A percentile compares a stretch with the other conserved stretches of the same genome.
Conservation (phyloP, 2,797 vertebrate species). For the Salmo trutta region DNA sequence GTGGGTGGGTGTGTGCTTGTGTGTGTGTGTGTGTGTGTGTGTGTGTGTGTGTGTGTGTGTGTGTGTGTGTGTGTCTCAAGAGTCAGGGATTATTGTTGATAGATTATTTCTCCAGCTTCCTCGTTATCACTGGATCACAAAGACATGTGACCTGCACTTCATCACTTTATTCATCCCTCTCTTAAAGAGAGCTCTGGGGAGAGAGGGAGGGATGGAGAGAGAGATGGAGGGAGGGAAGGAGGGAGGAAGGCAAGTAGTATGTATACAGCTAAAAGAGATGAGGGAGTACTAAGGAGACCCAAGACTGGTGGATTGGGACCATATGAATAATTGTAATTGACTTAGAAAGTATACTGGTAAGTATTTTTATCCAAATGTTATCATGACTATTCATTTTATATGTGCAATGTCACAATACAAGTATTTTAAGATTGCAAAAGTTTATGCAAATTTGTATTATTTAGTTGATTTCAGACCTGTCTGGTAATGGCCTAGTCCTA, state of each 20-base stretch:
- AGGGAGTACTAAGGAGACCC: too few species aligned
- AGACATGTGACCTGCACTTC: constrained; percentile 76
- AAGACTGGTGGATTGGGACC: background rate
- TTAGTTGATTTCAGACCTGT: background rate
- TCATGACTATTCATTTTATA: background rate
- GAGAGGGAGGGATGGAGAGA: constrained; percentile 65
- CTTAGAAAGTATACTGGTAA: too few species aligned
- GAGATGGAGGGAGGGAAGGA: constrained; percentile 49
- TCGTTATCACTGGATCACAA: constrained; percentile 79
- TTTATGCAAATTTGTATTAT: background rate
- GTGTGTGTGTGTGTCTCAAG: constrained; percentile 68
- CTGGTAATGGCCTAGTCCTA: background rate
- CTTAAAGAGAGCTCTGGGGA: constrained; percentile 73
- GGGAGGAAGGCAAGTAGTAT: constrained; percentile 36
- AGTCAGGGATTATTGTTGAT: constrained; percentile 80
- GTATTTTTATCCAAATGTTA: too few species aligned
- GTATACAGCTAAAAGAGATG: constrained; percentile 46
- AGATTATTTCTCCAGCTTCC: constrained; percentile 79
- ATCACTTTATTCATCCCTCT: constrained; percentile 75
- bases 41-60: background rate
- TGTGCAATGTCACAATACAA: background rate
- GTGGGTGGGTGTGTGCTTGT: background rate
- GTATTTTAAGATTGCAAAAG: background rate
- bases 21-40: constrained; percentile 11
- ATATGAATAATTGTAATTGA: background rate